Evolutionary conservation across 2,888 invertebrate species (phyloP).

Genomic region (Amblyjoppa proteus): DNA sequence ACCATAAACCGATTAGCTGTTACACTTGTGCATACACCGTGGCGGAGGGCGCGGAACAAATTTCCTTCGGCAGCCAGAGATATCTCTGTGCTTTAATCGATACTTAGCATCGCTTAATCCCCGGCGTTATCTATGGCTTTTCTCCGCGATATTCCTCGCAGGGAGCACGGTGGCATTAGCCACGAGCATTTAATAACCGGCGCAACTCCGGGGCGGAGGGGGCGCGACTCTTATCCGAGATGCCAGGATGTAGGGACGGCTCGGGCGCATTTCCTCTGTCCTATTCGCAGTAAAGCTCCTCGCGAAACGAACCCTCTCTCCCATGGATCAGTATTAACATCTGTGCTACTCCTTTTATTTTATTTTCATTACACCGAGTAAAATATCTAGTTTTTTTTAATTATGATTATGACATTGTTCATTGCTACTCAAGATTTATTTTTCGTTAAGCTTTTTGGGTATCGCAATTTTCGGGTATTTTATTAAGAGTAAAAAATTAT

Average conservation of each 20-base stretch:
- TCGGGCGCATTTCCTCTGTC: slow-evolving; percentile 19
- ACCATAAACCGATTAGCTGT: slow-evolving; percentile 31
- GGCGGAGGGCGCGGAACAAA: neutral
- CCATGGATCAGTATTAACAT: neutral
- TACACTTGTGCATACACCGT: neutral
- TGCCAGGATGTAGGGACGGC: slow-evolving; percentile 1
- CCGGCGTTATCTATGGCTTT: slow-evolving; percentile 34
- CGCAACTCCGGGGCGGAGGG: slow-evolving; percentile 1
- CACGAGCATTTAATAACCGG: slow-evolving; percentile 65
- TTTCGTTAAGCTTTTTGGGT: neutral
- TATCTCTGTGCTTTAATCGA: slow-evolving; percentile 66
- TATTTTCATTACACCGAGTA: neutral
- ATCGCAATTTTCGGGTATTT: too few relatives aligned
- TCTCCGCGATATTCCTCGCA: slow-evolving; percentile 30
- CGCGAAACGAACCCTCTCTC: neutral
- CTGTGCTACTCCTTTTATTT: neutral
- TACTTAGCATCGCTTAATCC: slow-evolving; percentile 66
- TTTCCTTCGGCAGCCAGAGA: slow-evolving; percentile 14
- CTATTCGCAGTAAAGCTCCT: neutral
- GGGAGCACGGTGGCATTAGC: slow-evolving; percentile 53
- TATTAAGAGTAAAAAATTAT: too few relatives aligned
- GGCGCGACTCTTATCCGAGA: slow-evolving; percentile 14
- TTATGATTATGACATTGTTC: neutral
- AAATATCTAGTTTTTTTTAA: neutral
- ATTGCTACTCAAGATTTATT: neutral